phyloP scores from a whole-genome alignment of 1,140 invertebrate species.

The Bacillus rossius region DNA sequence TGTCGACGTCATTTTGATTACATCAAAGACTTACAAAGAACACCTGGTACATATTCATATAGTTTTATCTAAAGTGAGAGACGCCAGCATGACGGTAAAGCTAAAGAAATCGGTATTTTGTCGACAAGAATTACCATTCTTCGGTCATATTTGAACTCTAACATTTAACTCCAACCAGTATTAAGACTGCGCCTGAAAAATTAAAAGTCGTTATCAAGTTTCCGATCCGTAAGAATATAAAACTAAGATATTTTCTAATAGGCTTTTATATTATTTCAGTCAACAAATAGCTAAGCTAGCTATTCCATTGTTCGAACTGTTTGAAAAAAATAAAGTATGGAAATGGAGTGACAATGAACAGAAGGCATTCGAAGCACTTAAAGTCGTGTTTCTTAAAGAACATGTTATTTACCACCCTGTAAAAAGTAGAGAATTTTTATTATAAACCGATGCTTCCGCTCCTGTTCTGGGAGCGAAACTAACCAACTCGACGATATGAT shows the following conservation, averaged over 20 bases:
- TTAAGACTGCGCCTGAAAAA: not conserved
- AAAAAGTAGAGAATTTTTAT: not conserved
- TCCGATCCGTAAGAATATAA: not conserved
- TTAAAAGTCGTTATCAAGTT: not conserved
- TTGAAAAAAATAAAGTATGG: not conserved
- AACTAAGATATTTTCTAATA: not conserved
- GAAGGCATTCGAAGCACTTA: not conserved
- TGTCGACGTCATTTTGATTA: not conserved
- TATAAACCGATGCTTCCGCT: not conserved
- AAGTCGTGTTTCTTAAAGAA: not conserved
- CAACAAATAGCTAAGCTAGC: not conserved
- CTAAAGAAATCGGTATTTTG: too few relatives aligned
- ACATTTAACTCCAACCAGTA: not conserved
- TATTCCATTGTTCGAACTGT: not conserved
- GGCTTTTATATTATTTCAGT: not conserved
- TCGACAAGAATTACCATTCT: not conserved
- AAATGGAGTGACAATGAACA: too few relatives aligned
- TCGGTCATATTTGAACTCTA: not conserved
- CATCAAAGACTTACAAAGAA: not conserved
- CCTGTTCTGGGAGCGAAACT: too few relatives aligned
- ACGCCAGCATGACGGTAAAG: not conserved
- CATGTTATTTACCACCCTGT: not conserved
- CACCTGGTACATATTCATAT: not conserved
- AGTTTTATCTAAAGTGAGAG: not conserved
- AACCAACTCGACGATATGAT: too few relatives aligned